Base-by-base conservation (phyloP, 2,797 vertebrate genomes). In the Enteromius trimaculatus region DNA sequence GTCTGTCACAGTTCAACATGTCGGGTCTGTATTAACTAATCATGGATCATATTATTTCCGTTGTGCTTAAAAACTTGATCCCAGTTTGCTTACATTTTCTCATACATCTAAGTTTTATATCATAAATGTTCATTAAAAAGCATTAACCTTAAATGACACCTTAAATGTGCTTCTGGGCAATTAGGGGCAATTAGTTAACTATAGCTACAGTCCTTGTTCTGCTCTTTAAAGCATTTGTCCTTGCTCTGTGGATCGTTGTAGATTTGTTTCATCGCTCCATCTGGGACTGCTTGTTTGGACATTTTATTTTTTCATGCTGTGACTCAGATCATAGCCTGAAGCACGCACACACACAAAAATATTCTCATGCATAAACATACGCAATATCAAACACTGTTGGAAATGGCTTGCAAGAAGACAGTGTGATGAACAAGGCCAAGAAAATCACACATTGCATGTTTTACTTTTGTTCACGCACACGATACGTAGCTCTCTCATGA, bases 401-500 rank as follows among this genome's bases (percentile, higher is more conserved):
- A 80, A 80, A 44, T 9, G 37, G 4, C 37, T 31, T 60, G 37
- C 53, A n/a, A 47, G 39, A 37, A 37, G 34, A 37, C 34, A 37
- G 34, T 37, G 34, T 37, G n/a, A 68, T 19, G 14, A 68, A 58
- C 16, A 70, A 44, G 23, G 66, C 23, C 23, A 58, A 71, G 26
- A 53, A 29, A 60, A 71, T 37, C 34, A 37, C 34, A 37, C 34
- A 37, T 37, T 37, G 34, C 34, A 37, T 37, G 34, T 71, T 47
- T 71, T n/a, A 21, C 51, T 60, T 44, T 80, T 60, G 39, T 58
- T 51, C 77, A 78, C 47, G 13, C 23, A 72, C 72, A 34, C 66
- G 10, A 84, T 82, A 72, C 29, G 37, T 4, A 74, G 82, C 81
- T 83, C 87, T 74, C 85, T 7, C 34, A 37, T 82, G 66, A 83